Evolutionary conservation across 2,113 vertebrate genomes (phyloP).

Genomic region (Proteles cristata): DNA sequence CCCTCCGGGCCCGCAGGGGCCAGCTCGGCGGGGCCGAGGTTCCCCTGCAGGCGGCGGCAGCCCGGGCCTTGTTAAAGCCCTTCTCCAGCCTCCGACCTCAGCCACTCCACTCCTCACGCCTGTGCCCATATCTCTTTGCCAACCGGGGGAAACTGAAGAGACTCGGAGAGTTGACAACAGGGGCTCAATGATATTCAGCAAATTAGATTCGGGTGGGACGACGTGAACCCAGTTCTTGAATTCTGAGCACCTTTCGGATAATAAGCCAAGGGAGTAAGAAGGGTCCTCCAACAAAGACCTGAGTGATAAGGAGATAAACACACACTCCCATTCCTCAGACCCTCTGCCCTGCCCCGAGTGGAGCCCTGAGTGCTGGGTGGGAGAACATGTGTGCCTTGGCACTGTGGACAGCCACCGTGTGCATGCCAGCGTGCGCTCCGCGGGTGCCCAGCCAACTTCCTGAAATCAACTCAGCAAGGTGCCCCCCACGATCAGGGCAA

Average conservation of each 20-base stretch:
- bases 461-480: background rate
- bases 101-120: background rate
- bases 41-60: fast-evolving
- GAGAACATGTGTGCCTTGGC: background rate
- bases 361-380: background rate
- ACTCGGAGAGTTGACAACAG: background rate
- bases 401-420: background rate
- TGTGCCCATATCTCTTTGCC: background rate
- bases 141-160: background rate
- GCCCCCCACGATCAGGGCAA: background rate
- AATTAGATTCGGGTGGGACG: background rate
- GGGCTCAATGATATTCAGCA: background rate
- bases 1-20: background rate
- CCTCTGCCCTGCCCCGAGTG: no score
- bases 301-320: background rate
- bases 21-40: background rate
- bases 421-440: background rate
- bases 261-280: background rate
- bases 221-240: background rate
- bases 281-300: background rate
- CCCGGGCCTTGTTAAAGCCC: background rate
- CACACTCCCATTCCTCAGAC: background rate
- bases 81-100: background rate
- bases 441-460: background rate
- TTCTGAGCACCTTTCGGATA: background rate